Base-by-base conservation (phyloP, 2,888 invertebrate species). In the Acronicta psi region DNA sequence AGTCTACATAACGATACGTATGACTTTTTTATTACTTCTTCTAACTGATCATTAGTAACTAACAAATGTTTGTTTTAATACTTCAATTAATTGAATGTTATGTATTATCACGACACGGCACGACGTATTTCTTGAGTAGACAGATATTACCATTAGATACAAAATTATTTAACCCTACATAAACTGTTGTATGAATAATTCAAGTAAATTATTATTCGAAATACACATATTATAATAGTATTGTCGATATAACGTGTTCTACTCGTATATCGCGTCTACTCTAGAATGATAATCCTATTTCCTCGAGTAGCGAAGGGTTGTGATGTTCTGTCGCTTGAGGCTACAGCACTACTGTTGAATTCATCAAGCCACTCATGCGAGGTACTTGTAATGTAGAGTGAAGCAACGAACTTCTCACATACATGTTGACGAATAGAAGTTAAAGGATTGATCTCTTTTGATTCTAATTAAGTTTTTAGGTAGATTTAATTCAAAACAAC, bases 271-370 rank as follows among this genome's bases (percentile, higher is more conserved):
- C 59, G 67, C 43, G 42, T 62, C 25, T 56, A 74, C 69, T 74
- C 79, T 57, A 64, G 74, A 74, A 73, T 74, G 70, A 74, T 85
- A 84, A 86, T 85, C 80, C 79, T 82, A 83, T 87, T 85, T 79
- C 70, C 67, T 65, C 68, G 71, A 81, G 78, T 73, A 77, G 74
- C 66, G 80, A 81, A 81, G 85, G 88, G 86, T 78, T 75, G 36
- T 18, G 50, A 55, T 53, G 57, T 61, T 55, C 67, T 52, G 60
- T 37, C 65, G 83, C 86, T 82, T 41, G 72, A 54, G 82, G 86
- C 80, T 54, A 49, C 66, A 68, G 50, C 78, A 85, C 85, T 86
- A 82, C 63, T 71, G 69, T 83, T 82, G 83, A 80, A 84, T 82
- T 79, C 80, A 82, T 83, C 77, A 79, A 83, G 62, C 61, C 80